Base-by-base conservation (phyloP, 2,113 vertebrate species). In the Cryptotis parvus region DNA sequence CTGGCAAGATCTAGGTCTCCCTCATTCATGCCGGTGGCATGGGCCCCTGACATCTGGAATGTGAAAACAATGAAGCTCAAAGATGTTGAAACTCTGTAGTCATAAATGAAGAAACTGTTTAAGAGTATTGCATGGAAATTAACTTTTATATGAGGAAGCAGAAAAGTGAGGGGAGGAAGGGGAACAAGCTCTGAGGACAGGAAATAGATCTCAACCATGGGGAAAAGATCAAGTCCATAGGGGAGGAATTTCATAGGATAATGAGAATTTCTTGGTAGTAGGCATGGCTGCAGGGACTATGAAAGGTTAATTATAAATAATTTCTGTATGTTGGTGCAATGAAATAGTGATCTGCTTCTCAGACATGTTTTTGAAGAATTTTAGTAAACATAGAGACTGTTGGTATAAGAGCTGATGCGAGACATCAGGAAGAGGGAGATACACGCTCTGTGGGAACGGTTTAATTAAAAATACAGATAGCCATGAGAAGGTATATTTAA, bases 391-490 rank as follows among this genome's bases (percentile, higher is more conserved):
- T 58, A 87, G 20, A 18, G 20, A 10, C 26, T 39, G 24, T 37
- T 43, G 10, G 18, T 65, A 2, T 29, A 31, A 33, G 35, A 89
- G 6, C 63, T 58, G 45, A 58, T 43, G 26, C 22, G 24, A 24
- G 58, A 65, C 22, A 86, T 11, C 0, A 86, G 75, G 31, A 45
- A 33, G 83, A 63, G 33, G 16, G 0, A 83, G 45, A 52, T 45
- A 5, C 12, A 82, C 41, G 9, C 78, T 93, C 80, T 88, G 15
- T 37, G 70, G 33, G 26, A 87, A 68, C 31, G 79, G 70, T 80
- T n/a, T 95, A 76, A 87, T 95, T 89, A 95, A 94, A 91, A 90
- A 55, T 80, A 83, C 92, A 81, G 91, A 90, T 66, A 89, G 87
- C 12, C 75, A 73, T 0, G 4, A 79, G 52, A 52, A 83, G 35